Evolutionary conservation across 2,113 vertebrate genomes (phyloP).

Genomic region (Trichechus manatus): DNA sequence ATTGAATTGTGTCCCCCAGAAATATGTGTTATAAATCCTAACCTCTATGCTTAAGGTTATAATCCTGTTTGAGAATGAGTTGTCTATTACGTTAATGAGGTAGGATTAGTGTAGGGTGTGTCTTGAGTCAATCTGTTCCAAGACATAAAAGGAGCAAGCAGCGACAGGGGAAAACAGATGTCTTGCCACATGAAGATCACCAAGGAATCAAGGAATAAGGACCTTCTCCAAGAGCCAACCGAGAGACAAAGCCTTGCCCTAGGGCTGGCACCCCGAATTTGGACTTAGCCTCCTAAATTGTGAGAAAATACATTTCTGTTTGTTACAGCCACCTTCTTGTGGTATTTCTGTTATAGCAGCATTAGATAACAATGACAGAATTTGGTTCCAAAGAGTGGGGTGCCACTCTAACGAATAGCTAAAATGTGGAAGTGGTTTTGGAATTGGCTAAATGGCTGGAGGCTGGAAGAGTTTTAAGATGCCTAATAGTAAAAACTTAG

Average conservation of each 20-base stretch:
- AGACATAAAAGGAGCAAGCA: not conserved
- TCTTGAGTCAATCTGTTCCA: not conserved
- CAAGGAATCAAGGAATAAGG: not conserved
- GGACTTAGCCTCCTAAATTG: not conserved
- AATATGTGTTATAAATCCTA: not conserved
- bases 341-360: not conserved
- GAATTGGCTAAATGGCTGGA: no score
- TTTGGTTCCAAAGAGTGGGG: no score
- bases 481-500: no score
- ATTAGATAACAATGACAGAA: not conserved
- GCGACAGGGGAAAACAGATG: not conserved
- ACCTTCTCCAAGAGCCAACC: not conserved
- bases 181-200: not conserved
- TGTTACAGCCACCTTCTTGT: not conserved
- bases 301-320: not conserved
- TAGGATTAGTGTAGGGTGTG: not conserved
- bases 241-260: not conserved
- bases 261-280: not conserved
- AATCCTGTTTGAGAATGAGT: not conserved
- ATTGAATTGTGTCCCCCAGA: not conserved
- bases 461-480: no score
- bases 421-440: no score
- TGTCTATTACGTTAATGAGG: not conserved
- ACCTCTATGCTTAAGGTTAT: not conserved
- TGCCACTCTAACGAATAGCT: no score